These are phyloP conservation scores for Hemistola chrysoprasaria DNA, from an alignment of 2,888 invertebrate genomes.

Conservation along the genomic window DNA sequence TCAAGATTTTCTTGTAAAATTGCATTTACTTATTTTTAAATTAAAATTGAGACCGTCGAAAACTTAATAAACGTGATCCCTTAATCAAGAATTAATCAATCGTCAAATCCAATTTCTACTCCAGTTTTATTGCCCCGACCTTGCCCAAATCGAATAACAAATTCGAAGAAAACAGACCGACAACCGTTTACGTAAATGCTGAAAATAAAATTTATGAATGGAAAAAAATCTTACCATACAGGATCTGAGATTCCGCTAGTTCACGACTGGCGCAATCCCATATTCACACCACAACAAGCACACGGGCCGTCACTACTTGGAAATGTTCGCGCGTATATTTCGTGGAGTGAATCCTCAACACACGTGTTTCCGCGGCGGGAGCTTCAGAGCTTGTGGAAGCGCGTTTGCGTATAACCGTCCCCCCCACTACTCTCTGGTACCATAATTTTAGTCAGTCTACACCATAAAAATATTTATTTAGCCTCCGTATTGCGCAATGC, in stretches of 20 bases:
- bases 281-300: slow-evolving; percentile 23
- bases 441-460: slow-evolving; percentile 53
- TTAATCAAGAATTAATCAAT: slow-evolving; percentile 8
- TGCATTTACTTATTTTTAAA: no score
- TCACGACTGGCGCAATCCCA: slow-evolving; percentile 28
- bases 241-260: slow-evolving; percentile 20
- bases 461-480: slow-evolving; percentile 69
- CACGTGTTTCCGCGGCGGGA: slow-evolving; percentile 29
- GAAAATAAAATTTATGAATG: slow-evolving; percentile 5
- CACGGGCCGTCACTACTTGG: slow-evolving; percentile 8
- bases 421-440: slow-evolving; percentile 40
- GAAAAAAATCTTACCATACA: slow-evolving; percentile 28
- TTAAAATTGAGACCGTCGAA: no score
- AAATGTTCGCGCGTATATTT: slow-evolving; percentile 25
- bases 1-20: no score
- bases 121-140: slow-evolving; percentile 14
- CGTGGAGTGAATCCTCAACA: no score
- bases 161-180: slow-evolving; percentile 15
- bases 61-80: slow-evolving; percentile 6
- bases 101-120: slow-evolving; percentile 7
- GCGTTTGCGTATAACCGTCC: slow-evolving; percentile 41
- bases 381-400: slow-evolving; percentile 53
- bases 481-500: slow-evolving; percentile 68
- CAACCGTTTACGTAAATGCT: slow-evolving; percentile 19
- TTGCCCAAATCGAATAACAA: slow-evolving; percentile 15